These are phyloP conservation scores for Myotis lucifugus DNA, from an alignment of 2,113 vertebrate species.

Conservation along the genomic window DNA sequence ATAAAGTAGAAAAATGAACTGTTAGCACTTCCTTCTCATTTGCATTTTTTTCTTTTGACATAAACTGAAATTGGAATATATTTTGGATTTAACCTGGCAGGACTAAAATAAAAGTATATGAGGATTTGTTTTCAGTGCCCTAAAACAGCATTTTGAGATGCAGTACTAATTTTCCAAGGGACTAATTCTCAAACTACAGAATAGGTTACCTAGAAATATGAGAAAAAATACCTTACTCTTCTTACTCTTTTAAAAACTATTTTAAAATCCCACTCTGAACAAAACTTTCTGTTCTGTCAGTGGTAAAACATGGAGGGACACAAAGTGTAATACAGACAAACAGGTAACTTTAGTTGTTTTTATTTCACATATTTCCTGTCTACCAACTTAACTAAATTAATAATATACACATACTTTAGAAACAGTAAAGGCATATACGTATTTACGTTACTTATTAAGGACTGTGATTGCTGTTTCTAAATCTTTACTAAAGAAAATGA, in stretches of 20 bases:
- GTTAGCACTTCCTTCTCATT: not conserved
- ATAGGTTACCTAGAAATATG: not conserved
- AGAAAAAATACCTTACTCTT: not conserved
- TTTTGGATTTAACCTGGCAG: not conserved
- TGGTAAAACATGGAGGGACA: not conserved
- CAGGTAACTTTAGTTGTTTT: not conserved
- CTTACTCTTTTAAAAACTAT: not conserved
- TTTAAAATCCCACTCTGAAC: not conserved
- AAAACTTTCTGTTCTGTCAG: not conserved
- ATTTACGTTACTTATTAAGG: not conserved
- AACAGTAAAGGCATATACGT: not conserved
- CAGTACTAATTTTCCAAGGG: not conserved
- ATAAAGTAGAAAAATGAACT: not conserved
- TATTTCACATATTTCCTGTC: not conserved
- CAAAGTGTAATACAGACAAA: not conserved
- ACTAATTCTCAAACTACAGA: not conserved
- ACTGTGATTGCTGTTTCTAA: not conserved
- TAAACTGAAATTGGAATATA: not conserved
- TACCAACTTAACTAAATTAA: not conserved
- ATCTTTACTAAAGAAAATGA: conserved; percentile 15
- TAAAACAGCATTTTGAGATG: not conserved
- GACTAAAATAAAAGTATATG: not conserved
- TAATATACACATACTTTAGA: not conserved
- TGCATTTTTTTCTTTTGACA: not conserved
- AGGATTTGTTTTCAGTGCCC: not conserved